phyloP scores from a whole-genome alignment of 2,113 vertebrate genomes.

The Pollimyrus isidori region DNA sequence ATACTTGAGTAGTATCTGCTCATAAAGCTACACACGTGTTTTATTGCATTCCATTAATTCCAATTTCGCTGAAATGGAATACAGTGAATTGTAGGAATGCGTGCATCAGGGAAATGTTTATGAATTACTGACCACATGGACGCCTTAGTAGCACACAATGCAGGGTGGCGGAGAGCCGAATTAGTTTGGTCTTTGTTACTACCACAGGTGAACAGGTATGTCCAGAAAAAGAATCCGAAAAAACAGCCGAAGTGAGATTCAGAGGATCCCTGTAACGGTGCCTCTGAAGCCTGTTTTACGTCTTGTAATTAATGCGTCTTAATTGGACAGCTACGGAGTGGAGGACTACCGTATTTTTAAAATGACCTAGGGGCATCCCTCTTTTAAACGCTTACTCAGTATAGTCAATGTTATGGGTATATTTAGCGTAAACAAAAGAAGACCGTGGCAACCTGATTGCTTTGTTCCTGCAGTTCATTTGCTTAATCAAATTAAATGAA shows the following conservation, averaged over 20 bases:
- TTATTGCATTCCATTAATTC: background rate
- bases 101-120: background rate
- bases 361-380: background rate
- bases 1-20: background rate
- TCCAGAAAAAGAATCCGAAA: background rate
- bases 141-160: background rate
- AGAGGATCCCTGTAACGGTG: background rate
- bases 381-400: background rate
- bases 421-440: background rate
- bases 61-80: background rate
- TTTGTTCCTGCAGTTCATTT: background rate
- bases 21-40: background rate
- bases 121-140: background rate
- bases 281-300: background rate
- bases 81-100: background rate
- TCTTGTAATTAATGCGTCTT: background rate
- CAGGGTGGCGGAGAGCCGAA: background rate
- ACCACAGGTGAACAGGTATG: background rate
- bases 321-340: background rate
- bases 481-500: background rate
- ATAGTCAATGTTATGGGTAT: background rate
- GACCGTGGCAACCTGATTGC: background rate
- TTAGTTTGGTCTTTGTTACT: background rate
- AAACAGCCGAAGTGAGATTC: background rate
- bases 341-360: background rate